Conservation (phyloP, 2,113 vertebrate genomes). For the Leucoraja erinaceus region DNA sequence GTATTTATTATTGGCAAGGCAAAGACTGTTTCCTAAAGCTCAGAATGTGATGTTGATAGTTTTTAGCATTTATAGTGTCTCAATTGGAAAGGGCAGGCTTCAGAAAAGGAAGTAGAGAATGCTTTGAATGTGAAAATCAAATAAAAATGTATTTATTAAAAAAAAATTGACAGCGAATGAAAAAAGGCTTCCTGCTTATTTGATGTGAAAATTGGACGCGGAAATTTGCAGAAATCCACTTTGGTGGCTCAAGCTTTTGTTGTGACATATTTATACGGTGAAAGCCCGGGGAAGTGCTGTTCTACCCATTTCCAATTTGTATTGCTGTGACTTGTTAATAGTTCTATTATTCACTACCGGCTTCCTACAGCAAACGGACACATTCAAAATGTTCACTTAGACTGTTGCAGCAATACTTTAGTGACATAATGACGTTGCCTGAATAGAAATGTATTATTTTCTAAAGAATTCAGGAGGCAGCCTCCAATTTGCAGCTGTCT, state of each 20-base stretch:
- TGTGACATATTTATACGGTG: not conserved
- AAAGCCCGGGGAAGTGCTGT: not conserved
- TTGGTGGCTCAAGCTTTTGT: not conserved
- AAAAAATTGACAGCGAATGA: not conserved
- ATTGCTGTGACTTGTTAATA: constrained; percentile 5
- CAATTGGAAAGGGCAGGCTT: not conserved
- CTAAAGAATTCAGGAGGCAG: not conserved
- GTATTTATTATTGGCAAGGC: not conserved
- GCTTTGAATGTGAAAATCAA: not conserved
- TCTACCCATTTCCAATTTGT: not conserved
- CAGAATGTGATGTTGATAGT: not conserved
- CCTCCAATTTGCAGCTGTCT: not conserved
- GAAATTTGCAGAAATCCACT: not conserved
- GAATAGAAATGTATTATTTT: not conserved
- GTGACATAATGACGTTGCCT: not conserved
- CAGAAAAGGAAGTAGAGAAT: not conserved
- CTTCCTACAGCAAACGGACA: not conserved
- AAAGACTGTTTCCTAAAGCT: not conserved
- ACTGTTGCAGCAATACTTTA: not conserved
- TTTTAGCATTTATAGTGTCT: not conserved
- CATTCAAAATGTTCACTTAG: constrained; percentile 10
- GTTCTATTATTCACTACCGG: not conserved
- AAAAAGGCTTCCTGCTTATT: not conserved
- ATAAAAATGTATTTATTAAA: not conserved
- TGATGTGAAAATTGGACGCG: not conserved